A percentile compares a stretch with the other conserved stretches of the same genome.
Conservation (phyloP, 1,140 invertebrate species). For the Bursaphelenchus mucronatus region DNA sequence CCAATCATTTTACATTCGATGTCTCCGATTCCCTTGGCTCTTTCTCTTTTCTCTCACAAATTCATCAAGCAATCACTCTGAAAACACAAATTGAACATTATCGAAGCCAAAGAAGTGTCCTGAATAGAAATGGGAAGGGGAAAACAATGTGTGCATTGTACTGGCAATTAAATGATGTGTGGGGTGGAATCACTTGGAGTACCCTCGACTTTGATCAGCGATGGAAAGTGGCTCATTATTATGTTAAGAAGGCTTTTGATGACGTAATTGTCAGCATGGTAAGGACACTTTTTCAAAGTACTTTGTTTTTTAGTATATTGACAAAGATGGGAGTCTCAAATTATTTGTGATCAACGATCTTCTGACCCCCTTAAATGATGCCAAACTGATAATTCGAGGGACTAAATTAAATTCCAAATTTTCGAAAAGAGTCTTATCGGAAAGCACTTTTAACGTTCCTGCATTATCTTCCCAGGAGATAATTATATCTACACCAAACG, state of each 20-base stretch:
- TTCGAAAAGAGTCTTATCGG: too few species aligned
- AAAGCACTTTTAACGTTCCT: constrained; percentile 10
- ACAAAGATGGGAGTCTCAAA: constrained; percentile 28
- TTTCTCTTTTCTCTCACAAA: constrained; percentile 65
- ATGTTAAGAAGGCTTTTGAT: constrained; percentile 50
- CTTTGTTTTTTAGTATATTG: constrained; percentile 37
- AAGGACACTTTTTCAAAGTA: constrained; percentile 21
- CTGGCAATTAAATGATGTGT: constrained; percentile 98
- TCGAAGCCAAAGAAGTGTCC: constrained; percentile 54
- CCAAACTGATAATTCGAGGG: too few species aligned
- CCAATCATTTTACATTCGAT: constrained; percentile 36
- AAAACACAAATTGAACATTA: constrained; percentile 84
- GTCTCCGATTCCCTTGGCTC: constrained; percentile 26
- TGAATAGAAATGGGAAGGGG: constrained; percentile 59
- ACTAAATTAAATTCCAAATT: too few species aligned
- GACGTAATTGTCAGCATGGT: constrained; percentile 49
- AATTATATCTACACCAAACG: background rate
- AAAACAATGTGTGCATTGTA: constrained; percentile 87
- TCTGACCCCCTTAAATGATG: too few species aligned
- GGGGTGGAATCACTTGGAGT: constrained; percentile 93
- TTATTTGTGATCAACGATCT: constrained; percentile 46
- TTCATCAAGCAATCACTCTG: constrained; percentile 78
- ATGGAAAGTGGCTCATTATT: constrained; percentile 58
- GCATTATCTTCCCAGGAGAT: constrained; percentile 19
- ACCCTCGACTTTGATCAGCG: constrained; percentile 68